A percentile compares a stretch with the other conserved stretches of the same genome.
These are phyloP conservation scores for Pseudotriccus pelzelni DNA, from an alignment of 2,797 vertebrate species.

Conservation along the genomic window DNA sequence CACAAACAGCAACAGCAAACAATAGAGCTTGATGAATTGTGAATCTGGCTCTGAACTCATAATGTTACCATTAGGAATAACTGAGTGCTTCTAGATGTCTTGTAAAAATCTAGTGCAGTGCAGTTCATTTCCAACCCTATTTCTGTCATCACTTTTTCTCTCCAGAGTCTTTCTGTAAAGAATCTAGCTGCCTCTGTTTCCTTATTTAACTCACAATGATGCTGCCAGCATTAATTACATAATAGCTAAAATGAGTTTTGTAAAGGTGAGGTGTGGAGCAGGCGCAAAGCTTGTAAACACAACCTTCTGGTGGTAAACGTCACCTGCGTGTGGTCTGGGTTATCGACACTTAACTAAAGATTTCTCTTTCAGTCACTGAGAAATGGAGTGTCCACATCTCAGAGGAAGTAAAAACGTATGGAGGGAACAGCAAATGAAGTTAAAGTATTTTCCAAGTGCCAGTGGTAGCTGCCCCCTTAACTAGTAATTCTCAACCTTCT, in stretches of 20 bases:
- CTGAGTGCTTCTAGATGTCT: neutral
- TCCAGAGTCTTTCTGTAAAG: neutral
- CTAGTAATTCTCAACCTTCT: constrained; percentile 9
- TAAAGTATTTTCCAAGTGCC: neutral
- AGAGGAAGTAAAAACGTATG: neutral
- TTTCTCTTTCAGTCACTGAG: neutral
- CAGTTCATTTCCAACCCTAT: neutral
- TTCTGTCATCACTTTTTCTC: neutral
- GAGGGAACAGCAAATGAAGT: neutral
- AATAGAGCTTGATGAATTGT: neutral
- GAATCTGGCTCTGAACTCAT: neutral
- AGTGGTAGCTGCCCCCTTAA: neutral
- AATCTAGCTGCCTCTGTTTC: neutral
- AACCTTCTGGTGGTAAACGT: neutral
- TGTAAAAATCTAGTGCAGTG: neutral
- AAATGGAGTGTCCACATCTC: neutral
- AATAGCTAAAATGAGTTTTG: neutral
- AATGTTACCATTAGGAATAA: neutral
- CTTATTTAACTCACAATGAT: neutral
- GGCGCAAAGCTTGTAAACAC: neutral
- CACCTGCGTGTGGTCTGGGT: neutral
- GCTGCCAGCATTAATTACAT: neutral
- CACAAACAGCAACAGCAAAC: neutral
- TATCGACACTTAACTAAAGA: neutral
- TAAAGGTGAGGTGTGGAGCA: neutral